A percentile compares a stretch with the other conserved stretches of the same genome.
Evolutionary conservation across 2,888 invertebrate species (phyloP).

Genomic region (Halocaridina rubra): DNA sequence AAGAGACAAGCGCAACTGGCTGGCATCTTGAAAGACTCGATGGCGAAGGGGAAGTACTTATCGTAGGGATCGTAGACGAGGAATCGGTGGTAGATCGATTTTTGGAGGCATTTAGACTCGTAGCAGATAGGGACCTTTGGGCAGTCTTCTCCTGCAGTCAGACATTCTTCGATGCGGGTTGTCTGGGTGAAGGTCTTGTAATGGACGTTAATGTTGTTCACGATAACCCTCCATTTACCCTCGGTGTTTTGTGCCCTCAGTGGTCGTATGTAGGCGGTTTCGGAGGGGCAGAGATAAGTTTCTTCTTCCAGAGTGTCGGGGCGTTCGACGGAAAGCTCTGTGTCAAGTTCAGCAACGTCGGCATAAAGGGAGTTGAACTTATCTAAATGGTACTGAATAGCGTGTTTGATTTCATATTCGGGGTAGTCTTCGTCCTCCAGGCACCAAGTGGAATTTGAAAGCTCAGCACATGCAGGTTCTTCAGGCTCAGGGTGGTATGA

Average conservation of each 20-base stretch:
- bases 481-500: conserved; percentile 26
- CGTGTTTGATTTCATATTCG: conserved; percentile 51
- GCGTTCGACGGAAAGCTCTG: conserved; percentile 48
- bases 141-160: conserved; percentile 60
- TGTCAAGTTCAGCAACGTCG: conserved; percentile 55
- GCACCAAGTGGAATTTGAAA: conserved; percentile 55
- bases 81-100: conserved; percentile 65
- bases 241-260: conserved; percentile 64
- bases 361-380: conserved; percentile 61
- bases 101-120: conserved; percentile 65
- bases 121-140: conserved; percentile 65
- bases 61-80: conserved; percentile 65
- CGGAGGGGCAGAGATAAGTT: conserved; percentile 65
- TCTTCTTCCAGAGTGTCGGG: conserved; percentile 59
- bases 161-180: conserved; percentile 63
- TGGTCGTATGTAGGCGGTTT: conserved; percentile 64
- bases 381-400: conserved; percentile 48
- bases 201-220: conserved; percentile 64
- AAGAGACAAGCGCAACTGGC: conserved; percentile 65
- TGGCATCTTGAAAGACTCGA: conserved; percentile 65
- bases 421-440: conserved; percentile 55
- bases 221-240: conserved; percentile 65
- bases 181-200: conserved; percentile 64
- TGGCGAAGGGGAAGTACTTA: conserved; percentile 65
- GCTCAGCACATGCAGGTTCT: conserved; percentile 60